Evolutionary conservation across 2,113 vertebrate species (phyloP), one percentile per base, ranked within the genome.

Genomic region (Thymallus thymallus): DNA sequence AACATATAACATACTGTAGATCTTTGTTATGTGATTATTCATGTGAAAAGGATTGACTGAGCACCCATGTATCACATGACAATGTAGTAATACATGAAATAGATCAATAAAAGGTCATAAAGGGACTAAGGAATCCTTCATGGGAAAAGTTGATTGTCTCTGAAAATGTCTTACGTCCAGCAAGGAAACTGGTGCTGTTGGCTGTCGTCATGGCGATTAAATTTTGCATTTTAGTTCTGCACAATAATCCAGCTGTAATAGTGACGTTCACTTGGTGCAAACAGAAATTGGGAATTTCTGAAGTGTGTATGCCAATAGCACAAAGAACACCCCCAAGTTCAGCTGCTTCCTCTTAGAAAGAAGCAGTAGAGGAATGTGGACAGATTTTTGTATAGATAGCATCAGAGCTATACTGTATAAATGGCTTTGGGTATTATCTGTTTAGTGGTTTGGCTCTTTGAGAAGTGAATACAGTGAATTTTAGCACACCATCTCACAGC

Each of bases 1-100:
- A 82, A 76, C 9, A 41, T 7, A 12, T 41, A 41, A 41, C 9
- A 9, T 18, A n/a, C n/a, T n/a, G n/a, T n/a, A 51, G 48, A 51
- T 18, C 13, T 18, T 51, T 51, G 48, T 51, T 51, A 51, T 51
- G 48, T 4, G 13, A 51, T 4, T 51, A 18, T 3, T 51, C 3
- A 16, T 51, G 48, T 51, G 16, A 16, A 18, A 66, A 70, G 3
- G 56, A 22, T 23, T 60, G 56, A 22, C 51, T 55, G 20, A 55
- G 14, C 18, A 20, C 51, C 3, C 20, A 55, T 20, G 20, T 41
- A 55, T 55, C 6, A 55, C 51, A 55, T 20, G 6, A 18, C 3
- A 6, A 46, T 46, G 6, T 46, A 46, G 45, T 3, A 9, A 46
- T 41, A 10, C 10, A 41, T 41, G 2, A 41, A 41, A 41, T 20